These are phyloP conservation scores for Odocoileus virginianus DNA, from an alignment of 2,113 vertebrate species.

Conservation along the genomic window DNA sequence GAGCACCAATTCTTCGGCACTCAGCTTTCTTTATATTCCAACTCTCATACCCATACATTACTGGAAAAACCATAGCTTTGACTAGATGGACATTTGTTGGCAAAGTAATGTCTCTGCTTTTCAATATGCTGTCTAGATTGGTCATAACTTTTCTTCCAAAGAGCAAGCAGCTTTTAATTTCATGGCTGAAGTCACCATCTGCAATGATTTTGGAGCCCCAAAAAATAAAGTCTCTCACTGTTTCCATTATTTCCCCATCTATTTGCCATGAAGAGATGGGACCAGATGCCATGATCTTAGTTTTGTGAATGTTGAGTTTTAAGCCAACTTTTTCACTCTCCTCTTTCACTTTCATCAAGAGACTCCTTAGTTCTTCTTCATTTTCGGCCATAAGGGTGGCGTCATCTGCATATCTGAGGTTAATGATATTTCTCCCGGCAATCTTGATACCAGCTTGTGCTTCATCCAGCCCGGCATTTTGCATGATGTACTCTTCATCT, in stretches of 20 bases:
- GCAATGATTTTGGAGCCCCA: neutral
- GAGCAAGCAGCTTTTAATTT: neutral
- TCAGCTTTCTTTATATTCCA: neutral
- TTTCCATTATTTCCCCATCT: neutral
- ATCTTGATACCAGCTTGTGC: neutral
- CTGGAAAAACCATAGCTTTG: neutral
- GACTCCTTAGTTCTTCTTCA: neutral
- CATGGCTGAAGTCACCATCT: neutral
- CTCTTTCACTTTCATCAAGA: neutral
- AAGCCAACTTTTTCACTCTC: neutral
- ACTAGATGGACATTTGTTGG: neutral
- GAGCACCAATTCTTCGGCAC: neutral
- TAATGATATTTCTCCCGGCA: neutral
- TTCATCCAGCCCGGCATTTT: neutral
- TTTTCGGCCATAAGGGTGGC: neutral
- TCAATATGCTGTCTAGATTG: neutral
- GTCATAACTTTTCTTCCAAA: neutral
- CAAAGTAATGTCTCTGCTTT: neutral
- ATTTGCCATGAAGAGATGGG: neutral
- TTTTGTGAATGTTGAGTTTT: neutral
- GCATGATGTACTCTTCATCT: neutral
- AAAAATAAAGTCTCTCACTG: neutral
- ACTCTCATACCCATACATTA: neutral
- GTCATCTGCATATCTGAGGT: neutral
- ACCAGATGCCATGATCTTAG: neutral